These are phyloP conservation scores for Eonycteris spelaea DNA, from an alignment of 2,113 vertebrate species.

Conservation along the genomic window DNA sequence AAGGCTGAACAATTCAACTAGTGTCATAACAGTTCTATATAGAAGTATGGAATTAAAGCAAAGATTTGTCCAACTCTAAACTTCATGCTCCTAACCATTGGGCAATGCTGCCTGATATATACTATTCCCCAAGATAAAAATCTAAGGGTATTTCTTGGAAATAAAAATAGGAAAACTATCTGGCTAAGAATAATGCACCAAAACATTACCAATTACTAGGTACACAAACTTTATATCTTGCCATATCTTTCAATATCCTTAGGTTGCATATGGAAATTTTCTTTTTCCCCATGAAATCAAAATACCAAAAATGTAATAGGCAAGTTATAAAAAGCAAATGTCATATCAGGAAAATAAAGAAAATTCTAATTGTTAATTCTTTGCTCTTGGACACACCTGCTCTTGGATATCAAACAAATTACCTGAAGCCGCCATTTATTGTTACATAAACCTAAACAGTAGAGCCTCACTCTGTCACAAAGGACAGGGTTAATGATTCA, in stretches of 20 bases:
- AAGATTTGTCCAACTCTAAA: background rate
- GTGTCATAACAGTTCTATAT: background rate
- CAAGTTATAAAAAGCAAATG: conserved; percentile 32
- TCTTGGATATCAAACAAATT: conserved; percentile 35
- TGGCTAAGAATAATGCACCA: conserved; percentile 25
- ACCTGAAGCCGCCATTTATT: conserved; percentile 32
- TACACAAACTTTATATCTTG: background rate
- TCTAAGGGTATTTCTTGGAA: background rate
- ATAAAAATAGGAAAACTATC: background rate
- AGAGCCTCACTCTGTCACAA: conserved; percentile 33
- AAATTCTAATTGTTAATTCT: background rate
- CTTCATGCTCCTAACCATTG: background rate
- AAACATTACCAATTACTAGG: background rate
- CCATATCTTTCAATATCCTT: background rate
- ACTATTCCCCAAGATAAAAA: conserved; percentile 27
- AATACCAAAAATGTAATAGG: background rate
- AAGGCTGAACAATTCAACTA: background rate
- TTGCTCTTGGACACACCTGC: background rate
- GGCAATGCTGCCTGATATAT: background rate
- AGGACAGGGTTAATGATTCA: conserved; percentile 70
- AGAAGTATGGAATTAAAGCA: background rate
- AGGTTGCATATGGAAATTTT: background rate
- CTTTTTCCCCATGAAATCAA: background rate
- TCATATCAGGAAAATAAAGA: background rate
- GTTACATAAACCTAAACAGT: background rate